phyloP scores from a whole-genome alignment of 2,113 vertebrate genomes.

The Etheostoma spectabile region DNA sequence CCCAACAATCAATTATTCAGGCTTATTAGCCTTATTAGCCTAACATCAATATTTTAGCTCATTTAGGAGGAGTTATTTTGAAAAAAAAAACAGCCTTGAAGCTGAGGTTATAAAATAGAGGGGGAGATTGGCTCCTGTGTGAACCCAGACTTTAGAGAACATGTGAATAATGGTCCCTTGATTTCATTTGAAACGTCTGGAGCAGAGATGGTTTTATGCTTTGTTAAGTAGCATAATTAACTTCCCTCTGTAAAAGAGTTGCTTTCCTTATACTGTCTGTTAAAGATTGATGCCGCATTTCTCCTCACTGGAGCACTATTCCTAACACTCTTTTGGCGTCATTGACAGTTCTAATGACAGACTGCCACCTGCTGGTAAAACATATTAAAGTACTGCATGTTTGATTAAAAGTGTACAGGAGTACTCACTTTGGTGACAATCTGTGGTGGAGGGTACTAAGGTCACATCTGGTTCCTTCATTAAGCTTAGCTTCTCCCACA shows the following conservation, averaged over 20 bases:
- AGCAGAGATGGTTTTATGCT: slow-evolving; percentile 11
- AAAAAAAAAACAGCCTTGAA: slow-evolving; percentile 22
- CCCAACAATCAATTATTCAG: slow-evolving; percentile 67
- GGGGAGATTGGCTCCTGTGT: not conserved
- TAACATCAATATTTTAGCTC: slow-evolving; percentile 61
- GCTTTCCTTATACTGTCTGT: slow-evolving; percentile 20
- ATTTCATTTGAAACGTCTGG: slow-evolving; percentile 12
- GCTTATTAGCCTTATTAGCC: slow-evolving; percentile 22
- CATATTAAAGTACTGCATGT: not conserved
- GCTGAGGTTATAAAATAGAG: slow-evolving; percentile 17
- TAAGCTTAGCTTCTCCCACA: slow-evolving; percentile 32
- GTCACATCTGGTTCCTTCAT: slow-evolving; percentile 55
- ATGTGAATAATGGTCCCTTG: not conserved
- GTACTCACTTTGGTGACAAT: not conserved
- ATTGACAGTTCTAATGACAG: slow-evolving; percentile 23
- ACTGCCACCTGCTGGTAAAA: slow-evolving; percentile 73
- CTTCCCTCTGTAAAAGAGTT: slow-evolving; percentile 21
- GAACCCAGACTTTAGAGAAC: slow-evolving; percentile 21
- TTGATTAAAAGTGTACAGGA: not conserved
- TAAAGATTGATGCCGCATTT: slow-evolving; percentile 39
- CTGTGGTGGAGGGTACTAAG: not conserved
- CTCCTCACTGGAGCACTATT: slow-evolving; percentile 16
- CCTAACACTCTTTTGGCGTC: not conserved
- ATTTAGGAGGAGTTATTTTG: slow-evolving; percentile 5
- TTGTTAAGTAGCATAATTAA: slow-evolving; percentile 23